Conservation (phyloP, 1,140 invertebrate genomes). For the Euura saliciscinereae region DNA sequence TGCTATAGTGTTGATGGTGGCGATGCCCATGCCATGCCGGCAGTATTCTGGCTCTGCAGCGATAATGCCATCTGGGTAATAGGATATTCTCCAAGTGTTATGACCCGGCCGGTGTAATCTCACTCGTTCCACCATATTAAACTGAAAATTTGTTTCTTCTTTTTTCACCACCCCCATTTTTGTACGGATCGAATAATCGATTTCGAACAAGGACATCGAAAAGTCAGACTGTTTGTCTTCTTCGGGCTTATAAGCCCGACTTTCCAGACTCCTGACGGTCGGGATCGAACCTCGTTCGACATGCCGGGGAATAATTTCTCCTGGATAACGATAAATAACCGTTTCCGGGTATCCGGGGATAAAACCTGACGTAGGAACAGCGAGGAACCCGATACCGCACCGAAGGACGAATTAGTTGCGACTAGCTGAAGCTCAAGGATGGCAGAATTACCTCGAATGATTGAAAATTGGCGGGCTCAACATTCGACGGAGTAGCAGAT, state of each 20-base stretch:
- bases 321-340: constrained; percentile 12
- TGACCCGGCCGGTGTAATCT: neutral
- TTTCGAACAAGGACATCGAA: neutral
- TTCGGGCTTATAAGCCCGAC: neutral
- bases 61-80: neutral
- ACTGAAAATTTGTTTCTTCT: neutral
- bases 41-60: neutral
- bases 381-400: too few species aligned
- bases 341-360: neutral
- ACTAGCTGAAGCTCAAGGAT: too few species aligned
- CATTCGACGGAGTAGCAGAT: too few species aligned
- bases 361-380: too few species aligned
- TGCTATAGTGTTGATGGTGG: too few species aligned
- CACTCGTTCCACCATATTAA: neutral
- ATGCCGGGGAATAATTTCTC: neutral
- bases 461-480: too few species aligned
- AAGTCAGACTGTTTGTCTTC: neutral
- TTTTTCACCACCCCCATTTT: neutral
- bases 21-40: neutral
- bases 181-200: neutral
- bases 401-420: too few species aligned
- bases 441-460: too few species aligned
- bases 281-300: neutral
- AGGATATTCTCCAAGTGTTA: neutral
- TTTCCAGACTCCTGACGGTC: neutral